Evolutionary conservation across 2,797 vertebrate species (phyloP), one percentile per base, ranked within the genome.

Genomic region (Serranus cabrilla): DNA sequence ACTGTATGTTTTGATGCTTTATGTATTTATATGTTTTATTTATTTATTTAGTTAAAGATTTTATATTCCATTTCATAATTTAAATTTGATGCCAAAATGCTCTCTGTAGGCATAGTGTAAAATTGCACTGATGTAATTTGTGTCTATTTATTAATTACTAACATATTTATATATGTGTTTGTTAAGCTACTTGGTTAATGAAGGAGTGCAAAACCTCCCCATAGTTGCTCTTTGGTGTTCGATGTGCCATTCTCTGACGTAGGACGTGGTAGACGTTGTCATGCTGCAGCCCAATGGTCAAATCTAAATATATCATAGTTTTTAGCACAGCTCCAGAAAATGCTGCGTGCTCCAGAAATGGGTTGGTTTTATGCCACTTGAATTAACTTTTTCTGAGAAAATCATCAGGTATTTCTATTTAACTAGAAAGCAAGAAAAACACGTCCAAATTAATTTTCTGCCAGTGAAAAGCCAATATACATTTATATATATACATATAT

Each of bases 171-270:
- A 83, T 82, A 81, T 93, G 76, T 92, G 87, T 93, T 93, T 91
- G 85, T 91, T 90, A 82, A 86, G 85, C 79, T 89, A 77, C 86
- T 93, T 90, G 92, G 88, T 92, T 92, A 87, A 92, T 70, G 86
- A 95, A 92, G 93, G 95, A 95, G 93, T 93, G 92, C 86, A 94
- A 95, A 95, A 94, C 93, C 93, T 95, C 95, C 95, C 94, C 93
- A 94, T 93, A 93, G 87, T 92, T 93, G 92, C 92, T 91, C 79
- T 91, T 89, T 60, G 85, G 87, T 90, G 88, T 94, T 94, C 37
- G 87, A 88, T 92, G 91, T 94, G 91, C 88, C 88, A 84, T 91
- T 89, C 83, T 90, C 81, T 90, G 76, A 88, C 49, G 58, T 76
- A 82, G 74, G 87, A 85, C 66, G 68, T 68, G 68, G 67, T 87